Conservation (phyloP, 1,140 invertebrate species). For the Lamellibrachia luymesi region DNA sequence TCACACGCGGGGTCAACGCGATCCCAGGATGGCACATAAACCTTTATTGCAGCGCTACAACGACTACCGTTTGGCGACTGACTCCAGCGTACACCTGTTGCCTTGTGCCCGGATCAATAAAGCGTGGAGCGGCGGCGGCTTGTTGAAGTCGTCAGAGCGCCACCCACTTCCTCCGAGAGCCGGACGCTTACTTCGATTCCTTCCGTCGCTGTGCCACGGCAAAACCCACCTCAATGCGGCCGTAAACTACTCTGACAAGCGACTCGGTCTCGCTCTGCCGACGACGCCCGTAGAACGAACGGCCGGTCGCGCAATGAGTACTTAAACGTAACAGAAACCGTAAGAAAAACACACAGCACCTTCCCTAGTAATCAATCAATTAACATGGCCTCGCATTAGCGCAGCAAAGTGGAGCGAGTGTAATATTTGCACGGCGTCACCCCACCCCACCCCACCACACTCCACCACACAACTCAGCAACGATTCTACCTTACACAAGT, state of each 20-base stretch:
- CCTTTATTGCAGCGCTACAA: background rate
- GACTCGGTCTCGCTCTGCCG: background rate
- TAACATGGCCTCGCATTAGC: background rate
- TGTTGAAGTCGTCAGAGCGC: background rate
- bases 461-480: background rate
- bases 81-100: background rate
- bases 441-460: background rate
- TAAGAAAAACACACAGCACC: background rate
- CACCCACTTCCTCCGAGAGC: background rate
- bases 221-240: background rate
- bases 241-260: background rate
- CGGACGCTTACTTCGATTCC: background rate
- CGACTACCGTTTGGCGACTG: background rate
- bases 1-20: background rate
- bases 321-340: background rate
- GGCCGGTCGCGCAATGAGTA: background rate
- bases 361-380: constrained; percentile 1
- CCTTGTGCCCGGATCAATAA: background rate
- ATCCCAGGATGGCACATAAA: background rate
- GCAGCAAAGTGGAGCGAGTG: background rate
- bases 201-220: background rate
- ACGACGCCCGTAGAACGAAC: background rate
- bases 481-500: background rate
- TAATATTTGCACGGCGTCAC: background rate
- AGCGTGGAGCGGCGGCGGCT: background rate